Base-by-base conservation (phyloP, 2,113 vertebrate species). In the Scopus umbretta region DNA sequence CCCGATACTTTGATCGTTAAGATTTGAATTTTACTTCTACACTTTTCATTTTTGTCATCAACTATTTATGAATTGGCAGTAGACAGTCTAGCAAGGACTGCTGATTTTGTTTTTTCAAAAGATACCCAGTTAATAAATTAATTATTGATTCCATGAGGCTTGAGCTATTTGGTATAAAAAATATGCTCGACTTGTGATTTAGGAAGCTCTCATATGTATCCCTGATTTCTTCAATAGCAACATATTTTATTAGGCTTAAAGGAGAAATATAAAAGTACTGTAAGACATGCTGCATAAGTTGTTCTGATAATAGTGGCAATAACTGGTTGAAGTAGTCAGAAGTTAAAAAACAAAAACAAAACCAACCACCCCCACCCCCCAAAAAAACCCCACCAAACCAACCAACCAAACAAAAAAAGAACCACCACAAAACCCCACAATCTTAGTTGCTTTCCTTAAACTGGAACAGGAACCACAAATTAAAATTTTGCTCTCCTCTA, bases 91-190 rank as follows among this genome's bases (percentile, higher is more conserved):
- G n/a, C 81, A 85, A 96, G 47, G 36, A 76, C 43, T 95, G 91
- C 92, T 92, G 84, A 98, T 90, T 97, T 96, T 94, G 80, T 86
- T 94, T 59, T 92, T 94, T 66, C 59, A 79, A 79, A 92, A 93
- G 87, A 88, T 87, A 80, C 22, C 32, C 88, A 88, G 63, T 97
- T 97, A 98, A 96, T 97, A 97, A 97, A 97, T 97, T 94, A 96
- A 96, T 96, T 95, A 96, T 93, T 96, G 87, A 97, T 96, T 75
- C 85, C 72, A 93, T 8, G 7, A 95, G 16, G n/a, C 59, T 91
- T 65, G 67, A 94, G 71, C 52, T 88, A 67, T 80, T 96, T 91
- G 87, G 81, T 92, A 90, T 74, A 83, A 97, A 97, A 96, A 93
- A 91, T 93, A 95, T 22, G 40, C 38, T 63, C 73, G 74, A 42